Base-by-base conservation (phyloP, 2,888 invertebrate genomes). In the Eupithecia tripunctaria region DNA sequence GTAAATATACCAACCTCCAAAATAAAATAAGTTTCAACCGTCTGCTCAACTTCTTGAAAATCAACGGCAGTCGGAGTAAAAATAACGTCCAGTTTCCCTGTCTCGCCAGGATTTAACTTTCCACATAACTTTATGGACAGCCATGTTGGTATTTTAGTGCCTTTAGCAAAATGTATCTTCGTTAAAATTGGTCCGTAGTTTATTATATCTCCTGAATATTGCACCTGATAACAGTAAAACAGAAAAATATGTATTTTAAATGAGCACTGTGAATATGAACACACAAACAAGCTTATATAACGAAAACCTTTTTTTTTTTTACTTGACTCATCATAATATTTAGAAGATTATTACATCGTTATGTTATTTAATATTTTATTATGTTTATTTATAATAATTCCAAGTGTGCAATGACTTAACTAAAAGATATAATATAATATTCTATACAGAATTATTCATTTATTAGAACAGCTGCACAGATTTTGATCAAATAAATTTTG, bases 131-230 rank as follows among this genome's bases (percentile, higher is more conserved):
- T 93, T 51, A 94, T 77, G 38, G 76, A 80, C 56, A 94, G 77
- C 91, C 92, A 93, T 0, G 73, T 41, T 1, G 94, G 93, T 36
- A 91, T 76, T 21, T 78, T 70, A 14, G 86, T 87, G 15, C 86
- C 85, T 82, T 90, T 93, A 32, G 90, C 86, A 73, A 95, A 84
- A 82, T 89, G 90, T 10, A 96, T 76, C 65, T 92, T 91, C 0
- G 90, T 91, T 32, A 84, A 81, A 66, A 91, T 90, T 1, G 96
- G 95, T 0, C 96, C 96, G 78, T 95, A 95, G 84, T 96, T 96
- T 59, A 92, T 86, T 51, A 96, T 82, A 67, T 91, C 90, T 4
- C 94, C 85, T 18, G 89, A 88, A 75, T 93, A 93, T 78, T 93
- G 91, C 8, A 92, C 91, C 85, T 93, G 83, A 51, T n/a, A 21